A percentile compares a stretch with the other conserved stretches of the same genome.
Conservation (phyloP, 2,888 invertebrate species). For the Autographa pulchrina region DNA sequence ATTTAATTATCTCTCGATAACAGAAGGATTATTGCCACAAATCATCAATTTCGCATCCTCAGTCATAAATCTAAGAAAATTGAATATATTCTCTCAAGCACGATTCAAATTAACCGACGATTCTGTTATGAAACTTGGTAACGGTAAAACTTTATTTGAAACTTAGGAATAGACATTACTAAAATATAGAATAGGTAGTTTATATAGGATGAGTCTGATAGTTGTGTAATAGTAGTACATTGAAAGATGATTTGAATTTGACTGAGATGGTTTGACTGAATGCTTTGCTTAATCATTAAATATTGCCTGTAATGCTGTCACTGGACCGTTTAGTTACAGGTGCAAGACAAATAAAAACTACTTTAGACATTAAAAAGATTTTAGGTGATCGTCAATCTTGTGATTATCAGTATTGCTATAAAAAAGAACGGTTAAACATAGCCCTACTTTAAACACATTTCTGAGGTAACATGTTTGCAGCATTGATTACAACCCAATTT, state of each 20-base stretch:
- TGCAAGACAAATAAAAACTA: no score
- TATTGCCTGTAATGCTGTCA: no score
- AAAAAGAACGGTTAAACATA: no score
- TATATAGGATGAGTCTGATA: background rate
- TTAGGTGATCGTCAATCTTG: no score
- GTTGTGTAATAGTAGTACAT: background rate
- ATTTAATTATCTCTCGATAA: slow-evolving; percentile 47
- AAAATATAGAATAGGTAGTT: background rate
- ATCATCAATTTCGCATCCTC: slow-evolving; percentile 39
- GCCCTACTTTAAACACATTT: background rate
- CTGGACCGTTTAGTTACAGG: no score
- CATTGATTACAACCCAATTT: slow-evolving; percentile 25
- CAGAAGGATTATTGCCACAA: slow-evolving; percentile 27
- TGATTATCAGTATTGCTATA: no score
- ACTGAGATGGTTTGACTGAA: no score
- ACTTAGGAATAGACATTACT: background rate
- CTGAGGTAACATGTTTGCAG: background rate
- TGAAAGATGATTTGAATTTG: no score
- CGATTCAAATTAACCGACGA: background rate
- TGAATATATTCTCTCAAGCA: slow-evolving; percentile 11
- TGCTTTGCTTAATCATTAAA: no score
- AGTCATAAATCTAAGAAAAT: slow-evolving; percentile 28
- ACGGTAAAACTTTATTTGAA: background rate
- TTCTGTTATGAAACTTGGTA: background rate
- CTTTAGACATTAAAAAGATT: no score